Conservation (phyloP, 2,888 invertebrate genomes). For the Scaptodrosophila latifasciaeformis region DNA sequence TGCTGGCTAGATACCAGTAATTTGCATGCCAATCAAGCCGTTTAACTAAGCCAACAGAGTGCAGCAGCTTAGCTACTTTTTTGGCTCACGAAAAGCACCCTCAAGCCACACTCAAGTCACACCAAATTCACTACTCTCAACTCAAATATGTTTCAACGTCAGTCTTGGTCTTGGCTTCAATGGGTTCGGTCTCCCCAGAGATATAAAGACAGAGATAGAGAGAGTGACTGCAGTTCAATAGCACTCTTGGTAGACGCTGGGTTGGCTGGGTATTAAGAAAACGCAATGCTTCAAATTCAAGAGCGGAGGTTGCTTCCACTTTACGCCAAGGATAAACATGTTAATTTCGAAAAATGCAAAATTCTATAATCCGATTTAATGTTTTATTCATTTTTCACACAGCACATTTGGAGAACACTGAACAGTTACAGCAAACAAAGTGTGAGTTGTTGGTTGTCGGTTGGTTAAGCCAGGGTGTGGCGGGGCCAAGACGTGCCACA, state of each 20-base stretch:
- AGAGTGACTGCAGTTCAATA: conserved; percentile 2
- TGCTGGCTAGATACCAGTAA: no score
- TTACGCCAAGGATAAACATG: conserved; percentile 57
- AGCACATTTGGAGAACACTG: conserved; percentile 21
- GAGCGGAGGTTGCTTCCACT: neutral
- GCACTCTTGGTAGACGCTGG: neutral
- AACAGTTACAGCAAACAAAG: neutral
- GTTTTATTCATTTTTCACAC: conserved; percentile 64
- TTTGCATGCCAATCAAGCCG: no score
- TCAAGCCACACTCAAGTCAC: no score
- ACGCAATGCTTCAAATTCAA: conserved; percentile 43
- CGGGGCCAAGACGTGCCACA: neutral
- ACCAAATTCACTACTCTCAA: no score
- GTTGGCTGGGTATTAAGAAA: neutral
- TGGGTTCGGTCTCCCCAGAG: no score
- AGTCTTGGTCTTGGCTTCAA: no score
- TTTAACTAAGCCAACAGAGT: no score
- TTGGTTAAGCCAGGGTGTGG: conserved; percentile 4
- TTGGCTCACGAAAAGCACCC: no score
- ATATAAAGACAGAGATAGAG: no score
- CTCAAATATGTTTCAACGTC: no score
- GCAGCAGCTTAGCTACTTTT: no score
- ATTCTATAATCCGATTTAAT: conserved; percentile 69
- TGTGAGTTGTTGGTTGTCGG: conserved; percentile 17
- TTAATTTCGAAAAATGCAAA: conserved; percentile 67